Conservation (phyloP, 1,140 invertebrate genomes). For the Papilio polyxenes region DNA sequence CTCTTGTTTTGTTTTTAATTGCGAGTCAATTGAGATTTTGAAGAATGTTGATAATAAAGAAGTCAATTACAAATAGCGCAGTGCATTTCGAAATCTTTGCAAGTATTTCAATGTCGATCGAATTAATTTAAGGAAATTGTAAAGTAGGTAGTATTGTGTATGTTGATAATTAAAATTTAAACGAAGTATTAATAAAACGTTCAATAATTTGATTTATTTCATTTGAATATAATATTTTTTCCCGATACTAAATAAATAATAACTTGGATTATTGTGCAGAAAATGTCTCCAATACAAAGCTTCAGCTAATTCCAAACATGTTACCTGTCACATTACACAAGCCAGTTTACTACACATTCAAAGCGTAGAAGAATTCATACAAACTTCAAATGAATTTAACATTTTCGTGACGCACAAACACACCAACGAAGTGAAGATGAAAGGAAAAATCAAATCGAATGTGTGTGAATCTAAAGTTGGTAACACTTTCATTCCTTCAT, state of each 20-base stretch:
- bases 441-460: conserved; percentile 27
- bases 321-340: not conserved
- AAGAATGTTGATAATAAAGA: not conserved
- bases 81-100: not conserved
- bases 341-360: not conserved
- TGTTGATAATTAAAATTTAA: not conserved
- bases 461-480: conserved; percentile 17
- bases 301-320: not conserved
- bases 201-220: not conserved
- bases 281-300: not conserved
- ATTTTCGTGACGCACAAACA: conserved; percentile 2
- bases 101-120: not conserved
- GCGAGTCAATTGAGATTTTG: not conserved
- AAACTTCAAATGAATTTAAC: not conserved
- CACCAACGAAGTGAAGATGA: conserved; percentile 16
- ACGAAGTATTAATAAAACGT: not conserved
- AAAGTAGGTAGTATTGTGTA: no score
- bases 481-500: conserved; percentile 42
- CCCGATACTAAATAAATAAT: no score
- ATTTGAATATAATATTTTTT: no score
- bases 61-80: not conserved
- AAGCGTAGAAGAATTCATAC: not conserved
- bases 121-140: not conserved
- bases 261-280: not conserved
- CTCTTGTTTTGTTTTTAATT: conserved; percentile 25